Percentiles rank a stretch among this genome's conserved stretches.
Evolutionary conservation across 2,888 invertebrate species (phyloP).

Genomic region (Schrankia costaestrigalis): DNA sequence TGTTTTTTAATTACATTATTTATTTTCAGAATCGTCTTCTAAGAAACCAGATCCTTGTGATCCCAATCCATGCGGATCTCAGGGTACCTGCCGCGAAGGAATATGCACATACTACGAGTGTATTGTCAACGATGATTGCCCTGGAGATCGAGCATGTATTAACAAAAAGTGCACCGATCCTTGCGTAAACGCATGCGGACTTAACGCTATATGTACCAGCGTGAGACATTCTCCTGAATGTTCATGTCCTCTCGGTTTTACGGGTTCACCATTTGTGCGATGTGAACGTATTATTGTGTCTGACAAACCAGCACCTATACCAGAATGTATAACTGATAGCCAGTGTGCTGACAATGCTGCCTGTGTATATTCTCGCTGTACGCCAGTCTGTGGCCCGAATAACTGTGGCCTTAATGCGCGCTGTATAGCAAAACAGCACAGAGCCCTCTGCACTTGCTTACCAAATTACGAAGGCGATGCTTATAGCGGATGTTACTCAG

Average conservation of each 20-base stretch:
- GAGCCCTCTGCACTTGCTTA: slow-evolving; percentile 90
- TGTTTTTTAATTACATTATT: slow-evolving; percentile 42
- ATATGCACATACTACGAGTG: slow-evolving; percentile 91
- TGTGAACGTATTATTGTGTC: slow-evolving; percentile 76
- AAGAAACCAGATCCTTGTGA: slow-evolving; percentile 82
- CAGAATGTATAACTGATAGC: slow-evolving; percentile 87
- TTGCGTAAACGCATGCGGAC: slow-evolving; percentile 89
- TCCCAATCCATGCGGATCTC: slow-evolving; percentile 86
- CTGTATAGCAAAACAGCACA: slow-evolving; percentile 88
- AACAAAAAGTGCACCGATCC: slow-evolving; percentile 92
- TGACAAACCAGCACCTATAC: slow-evolving; percentile 76
- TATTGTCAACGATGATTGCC: slow-evolving; percentile 92
- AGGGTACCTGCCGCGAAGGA: slow-evolving; percentile 84
- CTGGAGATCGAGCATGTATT: slow-evolving; percentile 89
- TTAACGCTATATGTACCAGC: slow-evolving; percentile 91
- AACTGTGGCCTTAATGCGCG: slow-evolving; percentile 89
- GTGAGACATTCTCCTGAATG: slow-evolving; percentile 88
- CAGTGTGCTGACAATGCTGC: slow-evolving; percentile 92
- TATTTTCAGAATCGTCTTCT: no score
- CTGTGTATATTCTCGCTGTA: slow-evolving; percentile 88
- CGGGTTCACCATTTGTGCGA: slow-evolving; percentile 88
- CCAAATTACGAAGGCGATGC: slow-evolving; percentile 93
- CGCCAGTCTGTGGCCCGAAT: slow-evolving; percentile 86
- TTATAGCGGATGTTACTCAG: slow-evolving; percentile 87
- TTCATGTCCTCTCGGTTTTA: slow-evolving; percentile 88